Percentiles rank a stretch among this genome's conserved stretches.
These are phyloP conservation scores for Malurus leucopterus DNA, from an alignment of 2,797 vertebrate species.

Conservation along the genomic window DNA sequence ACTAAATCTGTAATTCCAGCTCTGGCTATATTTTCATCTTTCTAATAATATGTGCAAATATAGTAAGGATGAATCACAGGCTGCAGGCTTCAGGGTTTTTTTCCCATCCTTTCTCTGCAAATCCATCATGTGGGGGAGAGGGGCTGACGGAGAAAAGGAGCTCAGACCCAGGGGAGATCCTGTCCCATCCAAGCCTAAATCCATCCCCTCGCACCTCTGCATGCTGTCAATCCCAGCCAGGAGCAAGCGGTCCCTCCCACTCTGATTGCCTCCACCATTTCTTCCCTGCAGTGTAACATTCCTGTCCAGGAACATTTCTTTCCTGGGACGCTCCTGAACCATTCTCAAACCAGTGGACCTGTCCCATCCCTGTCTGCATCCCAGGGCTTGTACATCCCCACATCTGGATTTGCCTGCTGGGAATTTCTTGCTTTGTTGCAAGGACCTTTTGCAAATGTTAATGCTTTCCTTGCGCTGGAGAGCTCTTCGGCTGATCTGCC, in stretches of 20 bases:
- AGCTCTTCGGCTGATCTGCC: constrained; percentile 50
- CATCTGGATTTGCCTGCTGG: constrained; percentile 27
- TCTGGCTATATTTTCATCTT: constrained; percentile 53
- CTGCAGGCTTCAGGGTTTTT: constrained; percentile 21
- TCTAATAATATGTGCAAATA: constrained; percentile 61
- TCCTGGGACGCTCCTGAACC: neutral
- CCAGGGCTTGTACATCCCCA: neutral
- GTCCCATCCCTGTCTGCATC: neutral
- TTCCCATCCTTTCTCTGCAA: neutral
- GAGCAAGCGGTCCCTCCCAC: neutral
- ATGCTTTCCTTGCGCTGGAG: constrained; percentile 44
- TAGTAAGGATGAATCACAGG: constrained; percentile 60
- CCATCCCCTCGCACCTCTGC: neutral
- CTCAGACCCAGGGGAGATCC: neutral
- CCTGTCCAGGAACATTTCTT: neutral
- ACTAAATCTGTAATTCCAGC: constrained; percentile 53
- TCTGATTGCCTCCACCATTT: neutral
- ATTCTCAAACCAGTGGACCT: neutral
- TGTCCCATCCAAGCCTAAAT: neutral
- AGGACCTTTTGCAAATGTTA: constrained; percentile 62
- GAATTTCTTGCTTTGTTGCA: constrained; percentile 3
- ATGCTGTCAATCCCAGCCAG: neutral
- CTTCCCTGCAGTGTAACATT: neutral
- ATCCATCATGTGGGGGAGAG: neutral
- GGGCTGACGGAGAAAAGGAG: neutral